Percentiles rank a stretch among this genome's conserved stretches.
Evolutionary conservation across 2,888 invertebrate species (phyloP).

Genomic region (Apotomis betuletana): DNA sequence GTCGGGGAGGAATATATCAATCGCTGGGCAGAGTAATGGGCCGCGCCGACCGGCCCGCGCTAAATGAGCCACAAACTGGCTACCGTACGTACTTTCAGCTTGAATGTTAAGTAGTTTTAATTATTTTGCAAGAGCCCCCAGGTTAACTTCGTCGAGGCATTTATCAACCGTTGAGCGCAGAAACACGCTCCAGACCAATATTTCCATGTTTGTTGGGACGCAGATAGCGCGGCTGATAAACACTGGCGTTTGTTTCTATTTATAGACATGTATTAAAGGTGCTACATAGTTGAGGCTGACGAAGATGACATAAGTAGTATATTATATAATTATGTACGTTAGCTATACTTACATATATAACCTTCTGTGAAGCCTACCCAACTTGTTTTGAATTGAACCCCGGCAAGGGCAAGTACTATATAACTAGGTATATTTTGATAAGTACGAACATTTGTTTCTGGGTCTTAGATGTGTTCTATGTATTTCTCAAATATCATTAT

Average conservation of each 20-base stretch:
- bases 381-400: too few species aligned
- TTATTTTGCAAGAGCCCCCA: slow-evolving; percentile 75
- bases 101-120: slow-evolving; percentile 83
- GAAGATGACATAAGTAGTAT: not conserved
- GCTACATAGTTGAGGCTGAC: not conserved
- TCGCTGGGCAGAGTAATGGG: slow-evolving; percentile 46
- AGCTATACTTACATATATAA: too few species aligned
- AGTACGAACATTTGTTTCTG: too few species aligned
- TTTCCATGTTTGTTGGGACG: slow-evolving; percentile 56
- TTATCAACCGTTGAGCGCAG: slow-evolving; percentile 61
- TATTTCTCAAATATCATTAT: too few species aligned
- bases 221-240: slow-evolving; percentile 47
- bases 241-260: slow-evolving; percentile 52
- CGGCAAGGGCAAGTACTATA: too few species aligned
- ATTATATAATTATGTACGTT: too few species aligned
- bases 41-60: slow-evolving; percentile 41
- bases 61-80: slow-evolving; percentile 67
- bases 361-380: too few species aligned
- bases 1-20: slow-evolving; percentile 71
- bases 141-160: slow-evolving; percentile 65
- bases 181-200: slow-evolving; percentile 59
- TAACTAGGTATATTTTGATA: too few species aligned
- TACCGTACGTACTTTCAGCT: slow-evolving; percentile 71
- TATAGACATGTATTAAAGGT: slow-evolving; percentile 29
- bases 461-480: too few species aligned